A percentile compares a stretch with the other conserved stretches of the same genome.
phyloP scores from a whole-genome alignment of 2,888 invertebrate genomes.

The Sphaerophoria taeniata region DNA sequence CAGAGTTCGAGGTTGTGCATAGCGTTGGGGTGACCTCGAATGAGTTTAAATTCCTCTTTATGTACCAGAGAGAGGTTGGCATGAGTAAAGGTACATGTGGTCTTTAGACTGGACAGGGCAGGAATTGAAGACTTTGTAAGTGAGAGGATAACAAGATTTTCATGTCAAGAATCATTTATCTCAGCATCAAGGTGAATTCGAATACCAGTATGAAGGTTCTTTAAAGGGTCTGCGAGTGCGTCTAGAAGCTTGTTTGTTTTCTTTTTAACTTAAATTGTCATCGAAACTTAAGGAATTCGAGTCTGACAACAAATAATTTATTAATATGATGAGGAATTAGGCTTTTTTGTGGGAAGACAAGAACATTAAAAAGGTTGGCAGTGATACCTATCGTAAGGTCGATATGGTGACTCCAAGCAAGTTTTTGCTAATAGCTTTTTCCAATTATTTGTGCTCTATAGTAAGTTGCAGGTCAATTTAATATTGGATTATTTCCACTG shows the following conservation, averaged over 20 bases:
- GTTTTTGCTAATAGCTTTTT: no score
- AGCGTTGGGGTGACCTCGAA: constrained; percentile 55
- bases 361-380: no score
- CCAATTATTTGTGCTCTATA: no score
- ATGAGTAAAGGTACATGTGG: constrained; percentile 4
- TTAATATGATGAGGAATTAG: no score
- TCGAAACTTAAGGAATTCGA: not conserved
- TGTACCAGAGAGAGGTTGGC: constrained; percentile 20
- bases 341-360: no score
- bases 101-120: not conserved
- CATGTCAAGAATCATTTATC: constrained; percentile 64
- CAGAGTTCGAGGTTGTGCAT: constrained; percentile 63
- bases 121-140: constrained; percentile 35
- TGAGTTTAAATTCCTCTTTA: constrained; percentile 67
- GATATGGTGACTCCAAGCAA: no score
- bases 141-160: constrained; percentile 70
- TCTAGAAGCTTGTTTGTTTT: constrained; percentile 29
- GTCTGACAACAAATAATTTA: no score
- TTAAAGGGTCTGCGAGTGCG: not conserved
- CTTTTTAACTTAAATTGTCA: not conserved
- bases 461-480: no score
- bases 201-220: not conserved
- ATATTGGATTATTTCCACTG: no score
- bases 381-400: no score
- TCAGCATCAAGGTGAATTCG: constrained; percentile 66